Percentiles rank a stretch among this genome's conserved stretches.
Conservation (phyloP, 2,888 invertebrate species). For the Eupithecia vulgata region DNA sequence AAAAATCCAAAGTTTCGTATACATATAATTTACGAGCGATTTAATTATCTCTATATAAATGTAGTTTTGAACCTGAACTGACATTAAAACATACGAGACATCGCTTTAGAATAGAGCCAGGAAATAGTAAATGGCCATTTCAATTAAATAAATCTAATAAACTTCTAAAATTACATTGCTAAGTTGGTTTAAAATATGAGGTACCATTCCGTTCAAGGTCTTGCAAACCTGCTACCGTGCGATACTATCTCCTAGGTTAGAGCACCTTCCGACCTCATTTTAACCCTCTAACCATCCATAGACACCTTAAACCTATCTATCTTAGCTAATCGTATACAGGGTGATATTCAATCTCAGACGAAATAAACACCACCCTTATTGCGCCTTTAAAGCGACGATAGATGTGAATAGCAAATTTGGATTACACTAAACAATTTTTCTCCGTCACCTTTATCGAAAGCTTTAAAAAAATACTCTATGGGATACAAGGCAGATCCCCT, state of each 20-base stretch:
- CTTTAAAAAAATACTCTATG: too few relatives aligned
- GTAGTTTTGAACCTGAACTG: neutral
- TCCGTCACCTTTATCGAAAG: too few relatives aligned
- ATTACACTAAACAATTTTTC: too few relatives aligned
- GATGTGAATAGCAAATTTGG: too few relatives aligned
- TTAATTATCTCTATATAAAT: neutral
- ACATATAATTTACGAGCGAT: too few relatives aligned
- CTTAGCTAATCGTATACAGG: conserved; percentile 17
- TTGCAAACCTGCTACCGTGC: neutral
- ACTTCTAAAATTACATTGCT: neutral
- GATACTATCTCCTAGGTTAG: neutral
- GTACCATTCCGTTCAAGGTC: conserved; percentile 32
- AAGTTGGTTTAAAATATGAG: neutral
- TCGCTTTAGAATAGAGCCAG: neutral
- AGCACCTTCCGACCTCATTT: conserved; percentile 14
- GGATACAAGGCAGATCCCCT: too few relatives aligned
- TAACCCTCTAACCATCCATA: neutral
- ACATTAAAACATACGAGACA: too few relatives aligned
- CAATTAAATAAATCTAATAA: neutral
- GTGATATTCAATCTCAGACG: neutral
- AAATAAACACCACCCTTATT: neutral
- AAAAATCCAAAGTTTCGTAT: too few relatives aligned
- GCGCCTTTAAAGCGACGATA: too few relatives aligned
- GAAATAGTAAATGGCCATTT: too few relatives aligned
- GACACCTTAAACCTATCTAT: conserved; percentile 16